Evolutionary conservation across 2,888 invertebrate genomes (phyloP), one percentile per base, ranked within the genome.

Genomic region (Synergus japonicus): DNA sequence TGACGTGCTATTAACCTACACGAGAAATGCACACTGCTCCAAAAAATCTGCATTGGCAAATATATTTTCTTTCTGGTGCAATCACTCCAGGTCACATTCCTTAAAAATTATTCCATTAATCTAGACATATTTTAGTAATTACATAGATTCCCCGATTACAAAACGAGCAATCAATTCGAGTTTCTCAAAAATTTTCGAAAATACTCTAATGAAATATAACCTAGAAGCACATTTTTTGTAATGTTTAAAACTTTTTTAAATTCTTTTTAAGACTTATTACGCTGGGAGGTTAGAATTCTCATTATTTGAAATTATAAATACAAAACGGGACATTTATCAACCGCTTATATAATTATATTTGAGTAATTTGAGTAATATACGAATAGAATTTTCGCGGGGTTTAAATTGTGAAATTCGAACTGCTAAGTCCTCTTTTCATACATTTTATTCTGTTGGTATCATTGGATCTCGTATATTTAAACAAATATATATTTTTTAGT

Each of bases 41-140:
- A 80, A 79, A 88, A 79, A 81, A 86, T 82, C 87, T 85, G 86
- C 91, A 91, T 91, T 90, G 87, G 87, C 76, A 83, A 73, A 54
- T 49, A 49, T 49, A 49, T 49, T 69, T 7, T 54, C 54, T 13
- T 44, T 29, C 67, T 15, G 41, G 15, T 18, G 44, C 9, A 37
- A 79, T 65, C 5, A 12, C 22, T 60, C 18, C 43, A 10, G 5
- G 8, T 22, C 29, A 76, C 43, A 64, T 76, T n/a, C 13, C 49
- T 22, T 15, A 44, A 49, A 46, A n/a, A 18, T 37, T 65, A 12
- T 43, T 77, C 4, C 29, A 13, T 37, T 29, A 49, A 15, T 37
- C 13, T 37, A 10, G 29, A 73, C 29, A 18, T 3, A 1, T 29
- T 63, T 63, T 29, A 4, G 1, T 29, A 63, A 63, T 37, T 29